phyloP scores from a whole-genome alignment of 2,888 invertebrate genomes.

The Creontiades dilutus region DNA sequence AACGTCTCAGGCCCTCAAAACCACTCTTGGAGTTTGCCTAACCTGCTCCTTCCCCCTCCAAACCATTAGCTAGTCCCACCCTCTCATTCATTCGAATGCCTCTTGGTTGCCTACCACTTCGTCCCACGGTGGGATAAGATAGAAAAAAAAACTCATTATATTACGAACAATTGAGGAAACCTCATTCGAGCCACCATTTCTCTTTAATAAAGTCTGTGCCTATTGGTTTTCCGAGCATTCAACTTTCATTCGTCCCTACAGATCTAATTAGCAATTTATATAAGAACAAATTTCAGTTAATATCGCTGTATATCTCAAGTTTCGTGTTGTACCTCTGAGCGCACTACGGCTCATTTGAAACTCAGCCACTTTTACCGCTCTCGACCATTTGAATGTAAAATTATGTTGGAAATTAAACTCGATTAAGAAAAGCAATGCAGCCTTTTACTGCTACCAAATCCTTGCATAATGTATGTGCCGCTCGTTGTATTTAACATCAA shows the following conservation, averaged over 20 bases:
- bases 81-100: conserved; percentile 8
- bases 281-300: background rate
- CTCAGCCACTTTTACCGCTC: background rate
- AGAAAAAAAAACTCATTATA: conserved; percentile 6
- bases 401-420: conserved; percentile 8
- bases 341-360: background rate
- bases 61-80: background rate
- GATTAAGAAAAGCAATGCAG: background rate
- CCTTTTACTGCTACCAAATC: background rate
- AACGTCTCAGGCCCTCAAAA: conserved; percentile 10
- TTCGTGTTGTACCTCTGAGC: background rate
- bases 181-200: background rate
- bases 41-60: background rate
- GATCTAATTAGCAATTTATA: conserved; percentile 30
- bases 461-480: background rate
- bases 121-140: background rate
- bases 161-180: conserved; percentile 27
- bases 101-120: background rate
- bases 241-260: conserved; percentile 5
- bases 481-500: background rate
- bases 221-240: background rate
- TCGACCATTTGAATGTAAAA: conserved; percentile 23
- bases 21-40: background rate
- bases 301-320: background rate
- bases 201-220: conserved; percentile 14